Evolutionary conservation across 37 sponge, comb jelly and placozoan genomes (phyloP).

Genomic region (Amphimedon queenslandica): DNA sequence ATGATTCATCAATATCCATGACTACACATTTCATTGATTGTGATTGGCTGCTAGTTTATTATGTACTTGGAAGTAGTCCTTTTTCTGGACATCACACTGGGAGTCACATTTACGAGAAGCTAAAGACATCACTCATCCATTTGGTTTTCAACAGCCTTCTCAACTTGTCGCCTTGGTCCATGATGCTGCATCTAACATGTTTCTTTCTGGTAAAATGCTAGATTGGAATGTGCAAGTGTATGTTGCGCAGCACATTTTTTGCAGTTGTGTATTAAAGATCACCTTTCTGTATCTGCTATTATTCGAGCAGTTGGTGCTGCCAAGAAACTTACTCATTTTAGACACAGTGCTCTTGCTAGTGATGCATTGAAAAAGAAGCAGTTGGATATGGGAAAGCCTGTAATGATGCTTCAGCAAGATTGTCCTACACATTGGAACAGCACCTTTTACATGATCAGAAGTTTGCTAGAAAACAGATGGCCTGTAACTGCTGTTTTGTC

Average conservation of each 20-base stretch:
- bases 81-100: conserved; percentile 15
- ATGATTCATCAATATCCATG: conserved; percentile 1
- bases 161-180: conserved; percentile 9
- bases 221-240: conserved; percentile 7
- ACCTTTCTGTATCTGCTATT: background rate
- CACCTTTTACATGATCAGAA: conserved; percentile 9
- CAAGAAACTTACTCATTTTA: conserved; percentile 22
- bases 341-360: conserved; percentile 28
- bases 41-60: background rate
- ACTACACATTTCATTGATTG: background rate
- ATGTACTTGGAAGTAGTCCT: conserved; percentile 3
- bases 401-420: conserved; percentile 12
- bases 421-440: conserved; percentile 30
- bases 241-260: conserved; percentile 14
- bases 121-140: background rate
- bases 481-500: conserved; percentile 27
- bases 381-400: conserved; percentile 22
- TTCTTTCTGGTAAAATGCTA: background rate
- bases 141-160: background rate
- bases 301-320: conserved; percentile 12
- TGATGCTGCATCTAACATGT: conserved; percentile 8
- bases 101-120: background rate
- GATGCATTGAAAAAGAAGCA: conserved; percentile 10
- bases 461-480: conserved; percentile 21
- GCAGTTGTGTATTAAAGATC: conserved; percentile 18